A percentile compares a stretch with the other conserved stretches of the same genome.
Conservation (phyloP, 2,888 invertebrate genomes). For the Lucinisca nassula region DNA sequence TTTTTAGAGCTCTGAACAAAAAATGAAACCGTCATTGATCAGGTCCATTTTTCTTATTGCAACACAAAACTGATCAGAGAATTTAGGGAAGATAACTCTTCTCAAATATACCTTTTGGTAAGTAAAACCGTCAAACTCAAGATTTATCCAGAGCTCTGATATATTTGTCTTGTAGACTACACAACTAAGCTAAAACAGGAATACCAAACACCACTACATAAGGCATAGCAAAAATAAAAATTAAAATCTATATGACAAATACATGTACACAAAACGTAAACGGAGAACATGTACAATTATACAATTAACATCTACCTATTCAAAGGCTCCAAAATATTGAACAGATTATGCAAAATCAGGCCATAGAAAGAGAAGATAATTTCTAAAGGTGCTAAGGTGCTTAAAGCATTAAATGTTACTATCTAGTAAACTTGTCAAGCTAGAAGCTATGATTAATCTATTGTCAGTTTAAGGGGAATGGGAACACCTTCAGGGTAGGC, state of each 20-base stretch:
- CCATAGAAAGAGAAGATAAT: too few species aligned
- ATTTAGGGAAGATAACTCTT: background rate
- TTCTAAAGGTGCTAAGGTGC: too few species aligned
- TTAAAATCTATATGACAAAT: background rate
- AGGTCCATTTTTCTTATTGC: background rate
- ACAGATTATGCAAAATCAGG: too few species aligned
- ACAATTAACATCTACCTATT: background rate
- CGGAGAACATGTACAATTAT: background rate
- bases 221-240: constrained; percentile 15
- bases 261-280: constrained; percentile 3
- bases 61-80: background rate
- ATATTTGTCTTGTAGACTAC: constrained; percentile 12
- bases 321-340: too few species aligned
- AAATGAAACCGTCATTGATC: background rate
- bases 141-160: background rate
- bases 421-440: too few species aligned
- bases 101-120: background rate
- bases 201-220: constrained; percentile 3
- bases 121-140: background rate
- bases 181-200: constrained; percentile 1
- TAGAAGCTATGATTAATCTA: too few species aligned
- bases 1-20: background rate
- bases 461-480: too few species aligned
- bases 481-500: too few species aligned
- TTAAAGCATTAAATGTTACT: too few species aligned